Base-by-base conservation (phyloP, 2,797 vertebrate species). In the Enteromius unitaeniatus region DNA sequence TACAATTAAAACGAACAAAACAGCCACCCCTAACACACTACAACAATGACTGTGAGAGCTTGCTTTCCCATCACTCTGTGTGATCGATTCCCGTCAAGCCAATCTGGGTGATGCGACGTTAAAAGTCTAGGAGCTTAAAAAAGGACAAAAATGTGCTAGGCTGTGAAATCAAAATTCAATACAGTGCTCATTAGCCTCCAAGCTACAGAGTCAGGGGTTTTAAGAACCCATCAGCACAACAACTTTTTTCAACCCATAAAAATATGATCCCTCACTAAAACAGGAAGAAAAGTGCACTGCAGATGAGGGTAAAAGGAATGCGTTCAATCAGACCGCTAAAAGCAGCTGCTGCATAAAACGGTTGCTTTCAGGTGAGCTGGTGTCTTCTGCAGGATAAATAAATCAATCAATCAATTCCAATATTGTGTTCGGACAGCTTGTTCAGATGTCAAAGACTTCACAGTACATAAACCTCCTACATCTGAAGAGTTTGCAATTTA, bases 91-190 rank as follows among this genome's bases (percentile, higher is more conserved):
- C 45, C 47, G 19, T 69, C 75, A 79, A 58, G 55, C 23, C 77
- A 65, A 60, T 86, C 83, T 85, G 69, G 31, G 72, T 49, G 72
- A 84, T 88, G 87, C 15, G 85, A 86, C 37, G 75, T 81, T 84
- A 45, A 88, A 87, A 90, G 58, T 26, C 79, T 91, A 90, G 90
- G 88, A 88, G 91, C 90, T 93, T 91, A 5, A 89, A 92, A n/a
- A 92, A 91, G 86, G 81, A 90, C 89, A 92, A 84, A 93, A 93
- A 93, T 88, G 89, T 89, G 87, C 65, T 64, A 89, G 85, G 89
- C 88, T 89, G 88, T 86, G 85, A 90, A 90, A 90, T 90, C 85
- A 89, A 93, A 92, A 93, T 91, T 87, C 79, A 60, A 92, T 91
- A 87, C 81, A 82, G 87, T 82, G 88, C 86, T 91, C 90, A 91